Evolutionary conservation across 2,113 vertebrate genomes (phyloP).

Genomic region (Seriola dumerili): DNA sequence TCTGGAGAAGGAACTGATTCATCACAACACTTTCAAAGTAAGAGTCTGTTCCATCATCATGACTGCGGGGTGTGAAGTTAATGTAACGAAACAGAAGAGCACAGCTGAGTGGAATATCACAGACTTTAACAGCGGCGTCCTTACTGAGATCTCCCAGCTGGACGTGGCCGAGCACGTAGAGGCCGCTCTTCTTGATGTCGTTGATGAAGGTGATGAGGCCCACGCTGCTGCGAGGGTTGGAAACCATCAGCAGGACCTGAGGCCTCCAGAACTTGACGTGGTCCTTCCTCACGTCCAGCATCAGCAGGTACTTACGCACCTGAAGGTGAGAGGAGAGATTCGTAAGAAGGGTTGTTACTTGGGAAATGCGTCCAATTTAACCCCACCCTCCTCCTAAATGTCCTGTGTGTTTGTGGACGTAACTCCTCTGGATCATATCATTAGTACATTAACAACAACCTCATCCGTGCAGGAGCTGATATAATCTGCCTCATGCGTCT

Average conservation of each 20-base stretch:
- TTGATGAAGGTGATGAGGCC: constrained; percentile 95
- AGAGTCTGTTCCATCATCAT: neutral
- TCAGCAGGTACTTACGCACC: constrained; percentile 97
- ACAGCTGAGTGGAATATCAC: neutral
- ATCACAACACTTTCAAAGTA: neutral
- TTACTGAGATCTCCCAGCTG: constrained; percentile 94
- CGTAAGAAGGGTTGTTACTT: neutral
- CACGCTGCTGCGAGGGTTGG: constrained; percentile 90
- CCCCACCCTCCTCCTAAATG: too few species aligned
- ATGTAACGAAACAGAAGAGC: neutral
- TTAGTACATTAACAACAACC: too few species aligned
- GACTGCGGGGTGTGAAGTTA: neutral
- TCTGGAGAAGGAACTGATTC: neutral
- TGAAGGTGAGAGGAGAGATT: constrained; percentile 51
- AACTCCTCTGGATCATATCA: too few species aligned
- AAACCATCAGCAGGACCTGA: constrained; percentile 95
- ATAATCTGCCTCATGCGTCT: too few species aligned
- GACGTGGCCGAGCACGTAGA: constrained; percentile 95
- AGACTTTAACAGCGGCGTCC: constrained; percentile 29
- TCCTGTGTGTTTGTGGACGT: too few species aligned
- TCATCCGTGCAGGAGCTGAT: too few species aligned
- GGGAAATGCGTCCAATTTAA: neutral
- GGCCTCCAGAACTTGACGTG: constrained; percentile 99
- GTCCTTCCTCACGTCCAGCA: constrained; percentile 96
- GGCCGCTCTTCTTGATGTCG: constrained; percentile 97